phyloP scores from a whole-genome alignment of 2,888 invertebrate genomes.

The Neoaliturus tenellus region DNA sequence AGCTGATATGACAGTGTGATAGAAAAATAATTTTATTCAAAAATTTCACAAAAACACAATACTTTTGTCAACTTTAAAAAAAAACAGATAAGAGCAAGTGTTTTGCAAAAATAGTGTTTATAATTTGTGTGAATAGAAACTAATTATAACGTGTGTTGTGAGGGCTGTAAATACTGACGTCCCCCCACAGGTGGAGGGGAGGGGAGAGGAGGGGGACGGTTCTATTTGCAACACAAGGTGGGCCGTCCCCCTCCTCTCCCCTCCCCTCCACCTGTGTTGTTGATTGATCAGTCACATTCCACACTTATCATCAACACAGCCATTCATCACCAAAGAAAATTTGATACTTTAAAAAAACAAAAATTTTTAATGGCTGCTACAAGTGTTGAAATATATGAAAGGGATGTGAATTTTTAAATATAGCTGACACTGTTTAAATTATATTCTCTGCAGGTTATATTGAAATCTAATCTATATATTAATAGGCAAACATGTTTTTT shows the following conservation, averaged over 20 bases:
- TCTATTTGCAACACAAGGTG: constrained; percentile 52
- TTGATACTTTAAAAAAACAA: no score
- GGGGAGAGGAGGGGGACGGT: constrained; percentile 18
- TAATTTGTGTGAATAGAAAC: constrained; percentile 52
- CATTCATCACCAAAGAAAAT: no score
- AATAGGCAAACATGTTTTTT: no score
- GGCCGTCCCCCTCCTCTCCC: constrained; percentile 6
- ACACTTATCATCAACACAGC: neutral
- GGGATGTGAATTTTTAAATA: no score
- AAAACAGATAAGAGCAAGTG: neutral
- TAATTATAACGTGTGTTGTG: constrained; percentile 52
- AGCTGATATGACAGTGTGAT: no score
- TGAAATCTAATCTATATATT: no score
- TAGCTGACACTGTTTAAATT: no score
- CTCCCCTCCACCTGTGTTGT: neutral
- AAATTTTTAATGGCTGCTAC: no score
- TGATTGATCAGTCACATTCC: constrained; percentile 48
- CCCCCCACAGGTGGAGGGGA: constrained; percentile 34
- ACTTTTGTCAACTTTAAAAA: neutral
- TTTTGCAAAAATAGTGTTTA: constrained; percentile 47
- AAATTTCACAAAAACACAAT: no score
- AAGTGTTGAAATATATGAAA: no score
- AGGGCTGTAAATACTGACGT: constrained; percentile 47
- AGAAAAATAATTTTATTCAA: no score
- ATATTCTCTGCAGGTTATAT: no score